These are phyloP conservation scores for Tinea trinotella DNA, from an alignment of 2,888 invertebrate species.

Conservation along the genomic window DNA sequence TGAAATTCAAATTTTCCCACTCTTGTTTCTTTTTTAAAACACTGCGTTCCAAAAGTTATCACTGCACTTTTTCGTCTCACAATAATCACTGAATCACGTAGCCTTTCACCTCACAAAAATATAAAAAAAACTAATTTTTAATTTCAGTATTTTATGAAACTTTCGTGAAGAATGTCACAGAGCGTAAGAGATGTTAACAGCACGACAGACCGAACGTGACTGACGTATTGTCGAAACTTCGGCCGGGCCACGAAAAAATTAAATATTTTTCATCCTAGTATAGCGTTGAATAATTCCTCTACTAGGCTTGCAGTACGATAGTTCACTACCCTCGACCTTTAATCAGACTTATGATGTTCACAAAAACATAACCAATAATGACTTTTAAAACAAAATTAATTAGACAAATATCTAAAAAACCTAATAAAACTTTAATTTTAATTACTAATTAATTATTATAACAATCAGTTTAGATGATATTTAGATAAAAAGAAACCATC, in stretches of 20 bases:
- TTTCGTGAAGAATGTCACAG: slow-evolving; percentile 23
- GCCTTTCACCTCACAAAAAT: slow-evolving; percentile 55
- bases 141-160: slow-evolving; percentile 55
- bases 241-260: slow-evolving; percentile 62
- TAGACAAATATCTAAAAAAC: slow-evolving; percentile 19
- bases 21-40: neutral
- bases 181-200: slow-evolving; percentile 54
- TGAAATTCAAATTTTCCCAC: slow-evolving; percentile 32
- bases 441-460: no score
- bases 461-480: no score
- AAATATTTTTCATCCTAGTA: slow-evolving; percentile 58
- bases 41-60: slow-evolving; percentile 11
- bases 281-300: slow-evolving; percentile 53
- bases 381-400: slow-evolving; percentile 35
- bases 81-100: slow-evolving; percentile 24
- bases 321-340: slow-evolving; percentile 57
- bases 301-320: slow-evolving; percentile 53
- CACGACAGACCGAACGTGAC: slow-evolving; percentile 55
- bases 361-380: slow-evolving; percentile 26
- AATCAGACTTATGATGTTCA: slow-evolving; percentile 29
- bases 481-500: slow-evolving; percentile 35
- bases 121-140: slow-evolving; percentile 62
- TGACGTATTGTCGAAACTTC: slow-evolving; percentile 69
- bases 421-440: no score
- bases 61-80: slow-evolving; percentile 11